phyloP scores from a whole-genome alignment of 1,140 invertebrate genomes.

The Drosophila nannoptera region DNA sequence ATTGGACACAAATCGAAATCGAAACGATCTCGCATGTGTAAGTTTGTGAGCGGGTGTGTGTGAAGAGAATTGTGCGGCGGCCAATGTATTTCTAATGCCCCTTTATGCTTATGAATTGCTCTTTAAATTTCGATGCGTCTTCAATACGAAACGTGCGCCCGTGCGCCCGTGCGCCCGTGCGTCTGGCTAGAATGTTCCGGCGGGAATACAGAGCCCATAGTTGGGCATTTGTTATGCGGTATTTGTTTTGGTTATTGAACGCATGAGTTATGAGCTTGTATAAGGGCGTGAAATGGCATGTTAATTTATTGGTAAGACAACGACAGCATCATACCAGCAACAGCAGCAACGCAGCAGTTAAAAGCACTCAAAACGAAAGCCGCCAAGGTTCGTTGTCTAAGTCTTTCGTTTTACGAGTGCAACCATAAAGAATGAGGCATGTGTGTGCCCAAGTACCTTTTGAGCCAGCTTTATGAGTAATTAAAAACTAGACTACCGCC shows the following conservation, averaged over 20 bases:
- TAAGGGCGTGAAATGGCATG: constrained; percentile 76
- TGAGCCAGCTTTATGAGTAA: constrained; percentile 26
- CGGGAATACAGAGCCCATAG: background rate
- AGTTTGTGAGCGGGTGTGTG: constrained; percentile 5
- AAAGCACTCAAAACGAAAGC: constrained; percentile 21
- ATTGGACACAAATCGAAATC: constrained; percentile 62
- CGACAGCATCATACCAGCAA: constrained; percentile 19
- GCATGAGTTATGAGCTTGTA: constrained; percentile 72
- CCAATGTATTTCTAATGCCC: constrained; percentile 68
- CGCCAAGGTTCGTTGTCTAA: constrained; percentile 61
- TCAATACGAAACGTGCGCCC: constrained; percentile 62
- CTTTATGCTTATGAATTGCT: constrained; percentile 75
- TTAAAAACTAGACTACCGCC: constrained; percentile 28
- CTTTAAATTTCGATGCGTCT: constrained; percentile 77
- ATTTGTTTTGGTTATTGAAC: constrained; percentile 63
- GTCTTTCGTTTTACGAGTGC: constrained; percentile 67
- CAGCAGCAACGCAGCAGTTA: constrained; percentile 3
- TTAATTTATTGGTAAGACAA: constrained; percentile 51
- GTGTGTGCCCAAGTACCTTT: constrained; percentile 16
- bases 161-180: constrained; percentile 44
- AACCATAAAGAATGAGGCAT: constrained; percentile 19
- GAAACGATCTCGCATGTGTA: constrained; percentile 35
- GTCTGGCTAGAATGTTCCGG: constrained; percentile 1
- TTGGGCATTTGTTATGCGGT: constrained; percentile 72
- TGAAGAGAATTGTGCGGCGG: background rate